Evolutionary conservation across 1,140 invertebrate genomes (phyloP).

Genomic region (Apis dorsata): DNA sequence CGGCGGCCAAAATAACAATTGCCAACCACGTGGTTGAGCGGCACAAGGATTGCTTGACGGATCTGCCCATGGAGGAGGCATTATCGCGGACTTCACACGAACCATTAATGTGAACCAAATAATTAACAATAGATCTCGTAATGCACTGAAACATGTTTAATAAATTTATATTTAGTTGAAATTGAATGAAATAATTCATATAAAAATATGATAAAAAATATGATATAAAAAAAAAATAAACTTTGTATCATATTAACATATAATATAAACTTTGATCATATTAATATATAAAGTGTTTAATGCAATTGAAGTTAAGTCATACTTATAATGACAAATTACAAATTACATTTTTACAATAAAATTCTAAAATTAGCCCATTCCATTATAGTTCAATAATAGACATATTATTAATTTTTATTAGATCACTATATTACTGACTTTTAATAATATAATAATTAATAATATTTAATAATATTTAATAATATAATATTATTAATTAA

Average conservation of each 20-base stretch:
- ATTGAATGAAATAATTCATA: background rate
- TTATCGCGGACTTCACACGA: constrained; percentile 80
- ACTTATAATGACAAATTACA: no score
- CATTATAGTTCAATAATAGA: no score
- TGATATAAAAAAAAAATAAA: background rate
- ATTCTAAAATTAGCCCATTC: no score
- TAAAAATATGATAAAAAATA: no score
- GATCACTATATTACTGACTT: no score
- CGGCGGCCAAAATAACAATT: constrained; percentile 89
- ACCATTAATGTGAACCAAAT: constrained; percentile 64
- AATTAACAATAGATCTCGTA: constrained; percentile 58
- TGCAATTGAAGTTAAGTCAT: background rate
- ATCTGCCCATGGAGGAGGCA: constrained; percentile 92
- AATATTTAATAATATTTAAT: no score
- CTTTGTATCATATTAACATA: no score
- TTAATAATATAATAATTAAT: no score
- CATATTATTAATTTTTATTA: no score
- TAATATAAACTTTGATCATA: no score
- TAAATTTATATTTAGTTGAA: background rate
- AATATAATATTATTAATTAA: no score
- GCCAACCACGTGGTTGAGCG: constrained; percentile 88
- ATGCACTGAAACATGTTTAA: constrained; percentile 60
- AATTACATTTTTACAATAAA: no score
- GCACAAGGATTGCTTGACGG: constrained; percentile 90
- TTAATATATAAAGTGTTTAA: background rate